Base-by-base conservation (phyloP, 64 coral and sea anemone genomes). In the Actinia equina region DNA sequence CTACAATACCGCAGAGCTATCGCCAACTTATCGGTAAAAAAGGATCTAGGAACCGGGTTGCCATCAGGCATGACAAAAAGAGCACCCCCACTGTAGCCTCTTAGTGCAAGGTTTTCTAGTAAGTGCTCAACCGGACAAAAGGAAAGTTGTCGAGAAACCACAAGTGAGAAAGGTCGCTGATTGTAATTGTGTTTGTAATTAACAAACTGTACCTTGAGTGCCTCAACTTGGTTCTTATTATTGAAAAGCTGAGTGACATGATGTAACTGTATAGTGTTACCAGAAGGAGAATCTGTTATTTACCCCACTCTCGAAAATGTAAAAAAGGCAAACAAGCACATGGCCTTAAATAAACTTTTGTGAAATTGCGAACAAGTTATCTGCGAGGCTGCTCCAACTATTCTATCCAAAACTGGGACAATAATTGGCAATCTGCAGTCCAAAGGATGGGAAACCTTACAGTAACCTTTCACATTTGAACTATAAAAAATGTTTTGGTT, bases 291-390 rank as follows among this genome's bases (percentile, higher is more conserved):
- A 51, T 30, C 78, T 7, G 78, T 81, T 18, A 81, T 81, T 81
- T 81, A 30, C 15, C 78, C 78, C 11, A 81, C 22, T 81, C 78
- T 81, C 41, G 78, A 81, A 81, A 81, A 81, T 18, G 78, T 81
- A 30, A 20, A 81, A 81, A 44, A 81, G 10, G 78, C 78, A 42
- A 81, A 81, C 78, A 81, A 81, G 78, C 78, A 81, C 78, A 81
- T 81, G 15, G 78, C 78, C 78, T 81, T 81, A 44, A 81, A 81
- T 81, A 81, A 44, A 41, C 26, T 81, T 81, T 81, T 81, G 23
- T 43, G 42, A 44, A 18, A 81, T 45, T 17, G 77, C 12, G 78
- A 43, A 81, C 17, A 19, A 13, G 78, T 17, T 9, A 81, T 42
- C 17, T 37, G 46, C 15, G 37, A 16, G 78, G 22, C 78, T 81